A percentile compares a stretch with the other conserved stretches of the same genome.
Conservation (phyloP, 37 sponge, comb jelly and placozoan species). For the Aplysina aerophoba region DNA sequence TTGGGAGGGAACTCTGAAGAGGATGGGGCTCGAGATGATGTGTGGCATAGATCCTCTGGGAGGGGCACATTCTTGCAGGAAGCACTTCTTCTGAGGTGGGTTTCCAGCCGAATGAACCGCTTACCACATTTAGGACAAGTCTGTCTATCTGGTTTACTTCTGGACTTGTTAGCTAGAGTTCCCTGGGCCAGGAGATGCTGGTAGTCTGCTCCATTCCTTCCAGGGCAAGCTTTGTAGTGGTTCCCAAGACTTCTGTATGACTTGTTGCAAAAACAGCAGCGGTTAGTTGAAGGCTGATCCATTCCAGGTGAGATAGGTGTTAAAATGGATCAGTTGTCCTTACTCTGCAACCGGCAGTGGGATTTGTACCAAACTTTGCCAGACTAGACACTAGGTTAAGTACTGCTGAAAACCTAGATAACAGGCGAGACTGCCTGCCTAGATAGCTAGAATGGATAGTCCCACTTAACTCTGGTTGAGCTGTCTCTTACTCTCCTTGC, state of each 20-base stretch:
- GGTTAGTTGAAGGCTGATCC: not conserved
- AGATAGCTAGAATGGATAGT: conserved; percentile 8
- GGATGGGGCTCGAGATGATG: too few species aligned
- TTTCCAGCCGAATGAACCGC: not conserved
- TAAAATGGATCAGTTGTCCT: not conserved
- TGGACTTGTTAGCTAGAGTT: conserved; percentile 12
- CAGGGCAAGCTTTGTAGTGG: conserved; percentile 12
- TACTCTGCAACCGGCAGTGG: not conserved
- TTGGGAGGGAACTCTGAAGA: not conserved
- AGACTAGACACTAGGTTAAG: conserved; percentile 25
- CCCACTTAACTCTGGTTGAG: not conserved
- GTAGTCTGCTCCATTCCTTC: conserved; percentile 28
- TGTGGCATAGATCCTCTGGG: too few species aligned
- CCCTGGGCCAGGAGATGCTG: conserved; percentile 1
- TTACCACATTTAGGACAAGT: conserved; percentile 15
- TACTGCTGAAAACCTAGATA: conserved; percentile 20
- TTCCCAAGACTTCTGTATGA: conserved; percentile 4
- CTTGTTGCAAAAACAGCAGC: conserved; percentile 6
- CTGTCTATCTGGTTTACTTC: not conserved
- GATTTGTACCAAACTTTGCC: conserved; percentile 20
- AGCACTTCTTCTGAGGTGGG: conserved; percentile 1
- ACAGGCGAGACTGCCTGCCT: not conserved
- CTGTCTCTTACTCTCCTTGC: not conserved
- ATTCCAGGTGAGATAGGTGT: not conserved
- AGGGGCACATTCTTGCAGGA: not conserved